Evolutionary conservation across 2,888 invertebrate genomes (phyloP).

Genomic region (Dicranocentrus wangi): DNA sequence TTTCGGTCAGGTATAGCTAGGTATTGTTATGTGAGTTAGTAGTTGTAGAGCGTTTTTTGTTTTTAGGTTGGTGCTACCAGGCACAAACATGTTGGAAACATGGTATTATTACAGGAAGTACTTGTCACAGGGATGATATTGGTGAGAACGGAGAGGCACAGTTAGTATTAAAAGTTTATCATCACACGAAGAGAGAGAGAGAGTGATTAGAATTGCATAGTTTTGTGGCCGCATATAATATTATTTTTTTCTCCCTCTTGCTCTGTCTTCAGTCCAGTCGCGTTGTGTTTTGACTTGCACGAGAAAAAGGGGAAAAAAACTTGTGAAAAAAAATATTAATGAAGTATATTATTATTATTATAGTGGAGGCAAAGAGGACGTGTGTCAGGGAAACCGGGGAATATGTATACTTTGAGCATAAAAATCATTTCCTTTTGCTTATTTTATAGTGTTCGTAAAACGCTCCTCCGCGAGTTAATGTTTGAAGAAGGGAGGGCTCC

Average conservation of each 20-base stretch:
- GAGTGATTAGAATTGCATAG: too few species aligned
- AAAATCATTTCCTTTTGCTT: constrained; percentile 44
- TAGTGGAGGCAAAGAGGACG: constrained; percentile 11
- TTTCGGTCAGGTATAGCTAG: too few species aligned
- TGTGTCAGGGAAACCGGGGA: background rate
- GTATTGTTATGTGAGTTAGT: too few species aligned
- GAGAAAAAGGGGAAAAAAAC: too few species aligned
- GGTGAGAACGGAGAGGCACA: constrained; percentile 5
- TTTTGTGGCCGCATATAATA: too few species aligned
- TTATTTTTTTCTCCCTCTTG: constrained; percentile 9
- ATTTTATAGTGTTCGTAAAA: constrained; percentile 31
- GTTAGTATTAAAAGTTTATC: background rate
- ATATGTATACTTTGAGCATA: too few species aligned
- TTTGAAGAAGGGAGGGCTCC: constrained; percentile 18
- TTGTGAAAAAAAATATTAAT: background rate
- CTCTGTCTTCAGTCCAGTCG: background rate
- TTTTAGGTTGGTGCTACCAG: constrained; percentile 57
- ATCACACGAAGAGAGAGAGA: background rate
- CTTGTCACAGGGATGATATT: constrained; percentile 28
- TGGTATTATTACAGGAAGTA: constrained; percentile 43
- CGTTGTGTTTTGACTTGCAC: too few species aligned
- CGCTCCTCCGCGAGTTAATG: constrained; percentile 16
- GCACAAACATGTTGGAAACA: constrained; percentile 19
- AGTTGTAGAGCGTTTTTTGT: too few species aligned
- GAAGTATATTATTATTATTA: background rate